A percentile compares a stretch with the other conserved stretches of the same genome.
Conservation (phyloP, 2,113 vertebrate genomes). For the Sphaerodactylus townsendi region DNA sequence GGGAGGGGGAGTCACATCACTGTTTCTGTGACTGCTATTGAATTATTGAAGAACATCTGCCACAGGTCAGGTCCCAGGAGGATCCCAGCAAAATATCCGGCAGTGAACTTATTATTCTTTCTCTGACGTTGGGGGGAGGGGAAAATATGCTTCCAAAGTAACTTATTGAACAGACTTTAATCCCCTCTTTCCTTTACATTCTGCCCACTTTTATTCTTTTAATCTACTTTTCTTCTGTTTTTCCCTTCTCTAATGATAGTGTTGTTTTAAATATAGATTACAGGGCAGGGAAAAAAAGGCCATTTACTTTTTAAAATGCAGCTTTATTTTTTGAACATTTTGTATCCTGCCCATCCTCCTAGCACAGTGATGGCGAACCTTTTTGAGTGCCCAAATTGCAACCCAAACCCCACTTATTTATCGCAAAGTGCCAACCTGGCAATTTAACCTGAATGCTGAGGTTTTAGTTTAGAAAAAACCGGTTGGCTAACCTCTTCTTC, state of each 20-base stretch:
- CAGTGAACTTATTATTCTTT: background rate
- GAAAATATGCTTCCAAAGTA: too few species aligned
- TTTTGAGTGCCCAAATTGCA: too few species aligned
- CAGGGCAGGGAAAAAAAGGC: background rate
- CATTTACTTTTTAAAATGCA: background rate
- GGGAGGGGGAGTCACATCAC: too few species aligned
- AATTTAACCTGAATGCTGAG: too few species aligned
- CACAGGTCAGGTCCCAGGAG: background rate
- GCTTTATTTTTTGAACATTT: background rate
- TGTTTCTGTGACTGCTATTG: too few species aligned
- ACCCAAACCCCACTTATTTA: too few species aligned
- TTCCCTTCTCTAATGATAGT: background rate
- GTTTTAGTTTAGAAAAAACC: too few species aligned
- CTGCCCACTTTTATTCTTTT: background rate
- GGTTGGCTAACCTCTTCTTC: too few species aligned
- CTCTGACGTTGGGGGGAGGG: background rate
- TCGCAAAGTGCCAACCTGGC: too few species aligned
- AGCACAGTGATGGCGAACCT: too few species aligned
- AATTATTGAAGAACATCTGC: accelerated
- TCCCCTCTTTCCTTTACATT: background rate
- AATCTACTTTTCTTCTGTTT: background rate
- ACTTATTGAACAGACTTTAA: background rate
- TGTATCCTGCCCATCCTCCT: too few species aligned
- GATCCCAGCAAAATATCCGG: too few species aligned
- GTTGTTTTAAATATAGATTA: background rate